Evolutionary conservation across 2,113 vertebrate genomes (phyloP), one percentile per base, ranked within the genome.

Genomic region (Gallinago undulata): DNA sequence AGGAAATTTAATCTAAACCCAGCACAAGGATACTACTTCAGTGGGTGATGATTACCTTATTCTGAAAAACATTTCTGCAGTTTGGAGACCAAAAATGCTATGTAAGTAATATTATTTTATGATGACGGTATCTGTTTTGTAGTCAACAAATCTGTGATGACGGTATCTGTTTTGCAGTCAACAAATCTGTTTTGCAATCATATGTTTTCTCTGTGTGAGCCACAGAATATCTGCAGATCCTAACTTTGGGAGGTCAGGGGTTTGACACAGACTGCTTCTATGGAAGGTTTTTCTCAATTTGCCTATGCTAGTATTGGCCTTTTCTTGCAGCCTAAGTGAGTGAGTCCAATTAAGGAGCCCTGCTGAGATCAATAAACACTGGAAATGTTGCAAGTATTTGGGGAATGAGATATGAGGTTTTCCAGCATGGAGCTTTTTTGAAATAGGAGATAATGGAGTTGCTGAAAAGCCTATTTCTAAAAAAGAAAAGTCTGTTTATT

Each of bases 281-380:
- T 74, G 27, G 72, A 73, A 93, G 62, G 31, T 31, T 82, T 90
- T 63, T 77, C 60, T 70, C 64, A 33, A 70, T 82, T 79, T 81
- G 60, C 57, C 63, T 86, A 30, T 9, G 19, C 16, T 67, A 30
- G 19, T 24, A 64, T 59, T 69, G 43, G 55, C 43, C 35, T 89
- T 73, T 94, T 91, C 50, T 62, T 51, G 63, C 53, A 90, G 43
- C 31, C 62, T 47, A 45, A 80, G 43, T 48, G 11, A 51, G 24
- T n/a, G 47, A 92, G 72, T 39, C 35, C 73, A 88, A 77, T 70
- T 27, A 60, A 60, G 47, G 21, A 87, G 45, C 27, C 90, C 72
- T 74, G 9, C 48, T 78, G 68, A 22, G 85, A 80, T 92, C 82
- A 82, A 37, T 70, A 94, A 90, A 93, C n/a, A 78, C 50, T 69